Base-by-base conservation (phyloP, 1,140 invertebrate species). In the Euura saliciscinereae region DNA sequence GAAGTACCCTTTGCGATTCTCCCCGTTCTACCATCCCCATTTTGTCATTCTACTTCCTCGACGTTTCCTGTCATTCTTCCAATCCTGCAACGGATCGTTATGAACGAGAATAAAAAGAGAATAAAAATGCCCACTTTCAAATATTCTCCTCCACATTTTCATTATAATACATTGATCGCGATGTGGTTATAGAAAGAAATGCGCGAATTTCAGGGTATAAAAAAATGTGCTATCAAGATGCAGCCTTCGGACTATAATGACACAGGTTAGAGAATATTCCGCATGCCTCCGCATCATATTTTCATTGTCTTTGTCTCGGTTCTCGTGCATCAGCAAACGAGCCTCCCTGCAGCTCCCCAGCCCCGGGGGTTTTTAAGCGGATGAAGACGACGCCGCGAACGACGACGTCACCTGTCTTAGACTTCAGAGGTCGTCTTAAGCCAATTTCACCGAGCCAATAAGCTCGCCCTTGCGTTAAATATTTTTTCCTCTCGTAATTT, bases 391-490 rank as follows among this genome's bases (percentile, higher is more conserved):
- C 71, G 74, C 73, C 71, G 65, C 10, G 8, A n/a, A n/a, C 51
- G 51, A 59, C 51, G 51, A 59, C 28, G 13, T 65, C 43, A 42
- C 11, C 75, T 65, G 68, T 46, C 45, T 46, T 67, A 65, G 71
- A 74, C 71, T 78, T 74, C 73, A n/a, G 64, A 71, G 43, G 71
- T 68, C 69, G 78, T 64, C 77, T 78, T 79, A 80, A 81, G 76
- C 73, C 79, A 81, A 80, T 81, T 79, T 76, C 68, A 51, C 64
- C 68, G 65, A 66, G 65, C 68, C 74, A 65, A 74, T 72, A 76
- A 73, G 45, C 44, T 64, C 68, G 43, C 68, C 59, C 69, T 65
- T 51, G 43, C 64, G 43, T 59, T n/a, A 6, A 59, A 59, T n/a
- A 11, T 11, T 59, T 59, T 59, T 59, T 59, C 4, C 51, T 59